Conservation (phyloP, 2,888 invertebrate species). For the Lasioglossum zephyrum region DNA sequence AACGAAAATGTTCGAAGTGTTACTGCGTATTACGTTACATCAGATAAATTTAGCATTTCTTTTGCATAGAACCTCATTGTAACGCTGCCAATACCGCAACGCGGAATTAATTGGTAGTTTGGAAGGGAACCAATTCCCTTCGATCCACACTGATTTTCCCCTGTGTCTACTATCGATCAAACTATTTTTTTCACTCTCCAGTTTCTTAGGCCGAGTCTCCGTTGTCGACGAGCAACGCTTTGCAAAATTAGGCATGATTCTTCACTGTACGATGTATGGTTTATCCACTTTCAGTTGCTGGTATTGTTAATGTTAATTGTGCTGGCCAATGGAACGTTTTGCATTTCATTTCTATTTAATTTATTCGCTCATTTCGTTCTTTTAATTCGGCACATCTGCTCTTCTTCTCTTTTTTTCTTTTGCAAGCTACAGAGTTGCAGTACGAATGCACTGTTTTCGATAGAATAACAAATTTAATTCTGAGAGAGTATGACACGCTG, state of each 20-base stretch:
- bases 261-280: background rate
- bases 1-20: slow-evolving; percentile 54
- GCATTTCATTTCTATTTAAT: background rate
- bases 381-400: background rate
- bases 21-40: slow-evolving; percentile 82
- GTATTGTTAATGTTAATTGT: background rate
- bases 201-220: background rate
- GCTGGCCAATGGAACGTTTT: too few species aligned
- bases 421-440: background rate
- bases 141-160: slow-evolving; percentile 46
- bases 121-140: slow-evolving; percentile 78
- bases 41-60: slow-evolving; percentile 84
- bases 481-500: background rate
- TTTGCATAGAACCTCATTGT: slow-evolving; percentile 80
- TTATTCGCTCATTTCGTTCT: background rate
- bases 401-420: slow-evolving; percentile 8
- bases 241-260: background rate
- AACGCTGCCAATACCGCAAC: slow-evolving; percentile 82
- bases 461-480: slow-evolving; percentile 8
- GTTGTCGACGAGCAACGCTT: background rate
- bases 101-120: slow-evolving; percentile 82
- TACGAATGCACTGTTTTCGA: background rate
- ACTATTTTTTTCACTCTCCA: background rate
- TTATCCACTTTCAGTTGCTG: background rate
- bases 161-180: background rate